phyloP scores from a whole-genome alignment of 92 coral and sea anemone genomes.

The Anthopleura xanthogrammica region DNA sequence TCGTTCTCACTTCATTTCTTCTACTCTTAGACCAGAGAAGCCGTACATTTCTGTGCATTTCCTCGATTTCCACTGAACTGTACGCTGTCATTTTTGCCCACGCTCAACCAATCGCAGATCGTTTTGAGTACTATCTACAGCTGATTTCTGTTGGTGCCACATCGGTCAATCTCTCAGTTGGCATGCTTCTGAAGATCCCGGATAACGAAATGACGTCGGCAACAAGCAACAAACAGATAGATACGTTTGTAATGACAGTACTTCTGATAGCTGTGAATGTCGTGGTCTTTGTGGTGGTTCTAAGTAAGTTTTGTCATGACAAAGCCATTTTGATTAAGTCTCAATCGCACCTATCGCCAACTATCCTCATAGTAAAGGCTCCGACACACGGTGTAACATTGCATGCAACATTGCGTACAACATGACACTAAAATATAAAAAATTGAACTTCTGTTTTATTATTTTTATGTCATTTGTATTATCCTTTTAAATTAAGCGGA shows the following conservation, averaged over 20 bases:
- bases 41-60: conserved; percentile 48
- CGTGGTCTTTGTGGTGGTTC: neutral
- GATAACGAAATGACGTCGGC: conserved; percentile 31
- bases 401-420: too few relatives aligned
- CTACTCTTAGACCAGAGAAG: conserved; percentile 48
- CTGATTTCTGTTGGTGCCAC: conserved; percentile 42
- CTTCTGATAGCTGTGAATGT: neutral
- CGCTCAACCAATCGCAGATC: conserved; percentile 47
- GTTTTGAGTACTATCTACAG: conserved; percentile 62
- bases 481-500: too few relatives aligned
- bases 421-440: too few relatives aligned
- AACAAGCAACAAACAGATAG: neutral
- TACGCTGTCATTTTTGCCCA: conserved; percentile 54
- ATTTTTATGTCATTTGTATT: too few relatives aligned
- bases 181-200: conserved; percentile 65
- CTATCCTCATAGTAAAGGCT: too few relatives aligned
- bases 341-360: too few relatives aligned
- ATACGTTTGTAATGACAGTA: neutral
- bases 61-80: conserved; percentile 43
- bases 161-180: conserved; percentile 53
- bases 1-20: conserved; percentile 36
- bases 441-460: too few relatives aligned
- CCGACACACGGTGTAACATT: too few relatives aligned
- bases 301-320: neutral
- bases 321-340: neutral